These are phyloP conservation scores for Phenganax subtilis DNA, from an alignment of 92 coral and sea anemone species.

Conservation along the genomic window DNA sequence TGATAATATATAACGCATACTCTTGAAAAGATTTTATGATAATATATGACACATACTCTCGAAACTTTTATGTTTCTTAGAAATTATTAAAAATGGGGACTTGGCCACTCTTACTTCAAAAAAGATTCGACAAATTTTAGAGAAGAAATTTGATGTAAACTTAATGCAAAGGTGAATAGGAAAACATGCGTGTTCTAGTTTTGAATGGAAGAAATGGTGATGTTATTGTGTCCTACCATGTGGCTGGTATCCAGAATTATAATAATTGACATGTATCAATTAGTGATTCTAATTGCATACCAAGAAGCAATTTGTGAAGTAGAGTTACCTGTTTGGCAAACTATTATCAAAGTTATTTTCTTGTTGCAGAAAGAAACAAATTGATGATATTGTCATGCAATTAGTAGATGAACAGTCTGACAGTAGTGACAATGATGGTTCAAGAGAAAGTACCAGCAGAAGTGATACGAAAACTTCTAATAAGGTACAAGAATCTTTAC, in stretches of 20 bases:
- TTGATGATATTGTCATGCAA: constrained; percentile 73
- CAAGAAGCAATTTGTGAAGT: too few species aligned
- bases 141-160: constrained; percentile 60
- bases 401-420: constrained; percentile 55
- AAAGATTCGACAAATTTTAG: constrained; percentile 65
- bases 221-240: too few species aligned
- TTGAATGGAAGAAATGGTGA: too few species aligned
- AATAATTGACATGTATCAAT: too few species aligned
- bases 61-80: constrained; percentile 40
- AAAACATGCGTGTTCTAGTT: neutral
- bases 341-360: too few species aligned
- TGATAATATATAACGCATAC: neutral
- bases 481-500: neutral
- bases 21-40: neutral
- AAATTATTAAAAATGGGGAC: constrained; percentile 69
- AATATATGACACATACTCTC: neutral
- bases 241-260: too few species aligned
- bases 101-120: constrained; percentile 76
- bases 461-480: constrained; percentile 11
- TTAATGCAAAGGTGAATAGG: constrained; percentile 56
- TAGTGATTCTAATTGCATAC: too few species aligned
- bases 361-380: constrained; percentile 62
- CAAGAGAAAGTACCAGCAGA: constrained; percentile 1
- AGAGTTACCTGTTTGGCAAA: too few species aligned
- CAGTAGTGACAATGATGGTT: constrained; percentile 1